Base-by-base conservation (phyloP, 2,113 vertebrate species). In the Puntigrus tetrazona region DNA sequence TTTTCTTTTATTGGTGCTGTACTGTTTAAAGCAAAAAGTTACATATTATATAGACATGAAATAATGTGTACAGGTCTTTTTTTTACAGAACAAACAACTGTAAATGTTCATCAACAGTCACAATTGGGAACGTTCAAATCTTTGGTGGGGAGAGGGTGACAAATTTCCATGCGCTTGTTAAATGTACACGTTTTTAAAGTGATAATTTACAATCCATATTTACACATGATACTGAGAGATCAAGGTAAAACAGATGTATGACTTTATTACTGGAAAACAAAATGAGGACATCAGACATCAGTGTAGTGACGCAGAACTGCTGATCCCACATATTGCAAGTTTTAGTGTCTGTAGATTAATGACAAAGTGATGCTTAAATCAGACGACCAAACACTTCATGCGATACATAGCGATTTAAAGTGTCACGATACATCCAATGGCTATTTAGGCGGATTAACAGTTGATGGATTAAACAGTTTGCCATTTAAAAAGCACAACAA, bases 131-230 rank as follows among this genome's bases (percentile, higher is more conserved):
- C 76, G 79, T 87, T 79, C 86, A 88, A 83, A 87, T 50, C 89
- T 93, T 94, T 93, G 91, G 92, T 91, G 90, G 91, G 88, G 84
- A 91, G 63, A 88, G 78, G 88, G 85, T 78, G 85, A 78, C 84
- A 90, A 57, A 77, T 90, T 85, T 90, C 89, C 83, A 88, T 87
- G 86, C 86, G 16, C 88, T 84, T 72, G 20, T 84, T 75, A 47
- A 90, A 86, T 88, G 69, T 85, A 91, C 83, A 88, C 65, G 88
- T 89, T 65, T n/a, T 22, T 77, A 85, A 70, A 83, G 84, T 89
- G 93, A 93, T 94, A 93, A 92, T 92, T 88, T 92, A 92, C 92
- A 92, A 88, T 88, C 47, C 43, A 57, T 90, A 93, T 92, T 85
- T 93, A 94, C 90, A 92, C 78, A 79, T 76, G 82, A 88, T 79